These are phyloP conservation scores for Chaetops frenatus DNA, from an alignment of 2,113 vertebrate species.

Conservation along the genomic window DNA sequence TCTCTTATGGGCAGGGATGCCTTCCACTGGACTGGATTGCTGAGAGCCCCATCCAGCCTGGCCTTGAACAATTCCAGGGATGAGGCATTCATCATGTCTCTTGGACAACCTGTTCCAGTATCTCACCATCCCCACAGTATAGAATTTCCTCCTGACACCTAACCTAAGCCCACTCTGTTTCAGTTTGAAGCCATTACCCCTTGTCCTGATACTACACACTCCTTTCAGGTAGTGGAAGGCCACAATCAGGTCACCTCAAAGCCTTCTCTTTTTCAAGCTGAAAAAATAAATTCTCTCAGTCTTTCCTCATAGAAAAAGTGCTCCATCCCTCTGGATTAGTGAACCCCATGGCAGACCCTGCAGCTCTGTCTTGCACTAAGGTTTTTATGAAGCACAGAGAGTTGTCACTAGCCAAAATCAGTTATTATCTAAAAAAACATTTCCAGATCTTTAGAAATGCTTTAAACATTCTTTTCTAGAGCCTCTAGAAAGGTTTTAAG, in stretches of 20 bases:
- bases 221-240: not conserved
- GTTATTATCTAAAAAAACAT: not conserved
- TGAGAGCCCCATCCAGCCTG: not conserved
- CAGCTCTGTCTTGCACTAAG: not conserved
- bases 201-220: accelerated
- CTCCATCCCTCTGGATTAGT: not conserved
- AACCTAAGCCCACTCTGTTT: not conserved
- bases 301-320: not conserved
- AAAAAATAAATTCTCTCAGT: not conserved
- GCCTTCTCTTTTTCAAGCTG: not conserved
- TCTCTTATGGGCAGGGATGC: not conserved
- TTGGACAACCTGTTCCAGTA: too few relatives aligned
- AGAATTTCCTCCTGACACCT: not conserved
- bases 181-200: not conserved
- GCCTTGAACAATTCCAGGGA: not conserved
- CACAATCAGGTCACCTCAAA: not conserved
- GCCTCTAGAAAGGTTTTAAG: not conserved
- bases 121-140: not conserved
- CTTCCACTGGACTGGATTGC: not conserved
- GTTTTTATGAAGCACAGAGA: not conserved
- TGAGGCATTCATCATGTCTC: not conserved
- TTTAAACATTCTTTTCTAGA: not conserved
- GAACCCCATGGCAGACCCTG: not conserved
- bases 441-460: not conserved
- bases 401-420: accelerated